Evolutionary conservation across 2,113 vertebrate species (phyloP).

Genomic region (Charadrius vociferus): DNA sequence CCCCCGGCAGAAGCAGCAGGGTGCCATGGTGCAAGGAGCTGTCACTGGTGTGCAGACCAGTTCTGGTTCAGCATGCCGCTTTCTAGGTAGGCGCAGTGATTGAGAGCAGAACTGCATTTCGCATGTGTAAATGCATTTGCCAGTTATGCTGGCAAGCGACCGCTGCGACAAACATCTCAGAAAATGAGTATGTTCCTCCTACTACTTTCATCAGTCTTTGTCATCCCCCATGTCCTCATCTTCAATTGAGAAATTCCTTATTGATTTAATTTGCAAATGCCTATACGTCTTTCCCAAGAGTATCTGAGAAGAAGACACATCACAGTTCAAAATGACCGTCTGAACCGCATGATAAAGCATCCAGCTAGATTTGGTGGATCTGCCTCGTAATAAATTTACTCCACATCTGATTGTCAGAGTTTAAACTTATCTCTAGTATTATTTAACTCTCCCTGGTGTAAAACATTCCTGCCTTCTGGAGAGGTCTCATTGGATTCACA

Average conservation of each 20-base stretch:
- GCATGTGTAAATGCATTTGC: neutral
- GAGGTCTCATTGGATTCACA: neutral
- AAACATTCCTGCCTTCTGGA: slow-evolving; percentile 12
- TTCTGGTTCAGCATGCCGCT: neutral
- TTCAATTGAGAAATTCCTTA: neutral
- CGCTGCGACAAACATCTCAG: neutral
- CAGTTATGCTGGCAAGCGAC: neutral
- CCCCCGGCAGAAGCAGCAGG: rapidly evolving
- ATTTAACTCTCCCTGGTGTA: neutral
- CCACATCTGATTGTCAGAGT: neutral
- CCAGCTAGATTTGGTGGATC: neutral
- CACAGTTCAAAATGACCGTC: neutral
- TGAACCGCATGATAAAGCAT: neutral
- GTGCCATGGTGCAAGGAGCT: neutral
- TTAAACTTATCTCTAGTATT: neutral
- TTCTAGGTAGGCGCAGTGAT: neutral
- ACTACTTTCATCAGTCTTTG: neutral
- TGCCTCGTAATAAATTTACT: neutral
- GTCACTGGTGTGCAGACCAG: no score
- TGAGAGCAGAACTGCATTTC: neutral
- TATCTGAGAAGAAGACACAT: neutral
- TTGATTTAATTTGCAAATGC: slow-evolving; percentile 20
- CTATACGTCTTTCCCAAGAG: neutral
- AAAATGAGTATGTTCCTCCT: neutral
- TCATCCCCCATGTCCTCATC: neutral